Conservation (phyloP, 2,797 vertebrate genomes). For the Sebastes flavidus region DNA sequence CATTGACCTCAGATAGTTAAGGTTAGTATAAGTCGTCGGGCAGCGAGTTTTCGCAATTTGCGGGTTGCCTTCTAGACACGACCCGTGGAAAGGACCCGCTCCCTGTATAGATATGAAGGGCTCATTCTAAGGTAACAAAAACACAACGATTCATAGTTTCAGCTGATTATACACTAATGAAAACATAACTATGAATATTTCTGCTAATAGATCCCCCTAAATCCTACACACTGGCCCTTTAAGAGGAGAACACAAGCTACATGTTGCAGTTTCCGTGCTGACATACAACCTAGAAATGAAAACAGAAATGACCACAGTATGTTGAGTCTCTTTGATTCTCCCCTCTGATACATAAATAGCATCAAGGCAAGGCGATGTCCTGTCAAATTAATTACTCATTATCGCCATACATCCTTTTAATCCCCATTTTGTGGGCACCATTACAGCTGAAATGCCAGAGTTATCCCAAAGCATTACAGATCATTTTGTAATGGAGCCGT, state of each 20-base stretch:
- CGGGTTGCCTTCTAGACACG: too few species aligned
- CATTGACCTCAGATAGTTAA: too few species aligned
- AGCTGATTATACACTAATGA: neutral
- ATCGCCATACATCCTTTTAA: slow-evolving; percentile 58
- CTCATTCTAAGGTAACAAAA: neutral
- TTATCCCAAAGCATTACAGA: slow-evolving; percentile 54
- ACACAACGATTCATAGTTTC: neutral
- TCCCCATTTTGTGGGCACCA: slow-evolving; percentile 48
- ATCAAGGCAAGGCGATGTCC: slow-evolving; percentile 32
- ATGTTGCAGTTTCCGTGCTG: neutral
- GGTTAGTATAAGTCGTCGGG: too few species aligned
- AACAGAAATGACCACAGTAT: neutral
- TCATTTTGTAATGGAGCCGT: slow-evolving; percentile 55
- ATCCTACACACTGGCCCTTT: neutral
- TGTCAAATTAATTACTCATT: slow-evolving; percentile 61
- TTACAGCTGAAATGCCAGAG: slow-evolving; percentile 49
- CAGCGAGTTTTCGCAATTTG: too few species aligned
- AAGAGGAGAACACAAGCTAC: neutral
- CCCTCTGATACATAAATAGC: slow-evolving; percentile 46
- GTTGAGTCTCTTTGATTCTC: slow-evolving; percentile 14
- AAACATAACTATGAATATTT: neutral
- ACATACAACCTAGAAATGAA: neutral
- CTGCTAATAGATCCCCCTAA: neutral
- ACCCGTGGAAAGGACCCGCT: too few species aligned
- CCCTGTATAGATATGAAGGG: neutral